Conservation (phyloP, 2,888 invertebrate genomes). For the Leistus spinibarbis region DNA sequence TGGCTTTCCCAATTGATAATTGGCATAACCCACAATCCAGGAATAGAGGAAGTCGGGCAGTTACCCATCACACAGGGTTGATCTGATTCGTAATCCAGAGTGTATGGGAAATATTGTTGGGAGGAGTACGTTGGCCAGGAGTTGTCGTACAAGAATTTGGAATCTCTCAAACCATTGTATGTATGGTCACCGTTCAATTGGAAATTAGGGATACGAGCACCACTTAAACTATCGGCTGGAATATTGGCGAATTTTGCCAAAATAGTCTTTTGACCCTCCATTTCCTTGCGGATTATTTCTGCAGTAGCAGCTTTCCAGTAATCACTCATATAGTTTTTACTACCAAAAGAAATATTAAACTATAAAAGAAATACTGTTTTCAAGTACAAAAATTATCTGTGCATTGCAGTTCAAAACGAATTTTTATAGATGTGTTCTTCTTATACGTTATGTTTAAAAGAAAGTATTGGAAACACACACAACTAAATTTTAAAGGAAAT, state of each 20-base stretch:
- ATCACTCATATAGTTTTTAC: constrained; percentile 43
- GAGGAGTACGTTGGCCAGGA: constrained; percentile 63
- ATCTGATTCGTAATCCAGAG: constrained; percentile 64
- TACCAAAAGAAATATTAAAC: not conserved
- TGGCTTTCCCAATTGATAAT: constrained; percentile 64
- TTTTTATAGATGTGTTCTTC: too few species aligned
- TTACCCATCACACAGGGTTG: constrained; percentile 62
- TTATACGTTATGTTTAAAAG: too few species aligned
- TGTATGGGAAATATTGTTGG: constrained; percentile 71
- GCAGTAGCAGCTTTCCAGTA: constrained; percentile 52
- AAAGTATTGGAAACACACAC: too few species aligned
- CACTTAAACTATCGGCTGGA: constrained; percentile 49
- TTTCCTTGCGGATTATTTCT: constrained; percentile 50
- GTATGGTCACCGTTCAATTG: constrained; percentile 64
- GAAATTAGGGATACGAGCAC: constrained; percentile 62
- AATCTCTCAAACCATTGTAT: constrained; percentile 62
- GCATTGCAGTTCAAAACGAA: too few species aligned
- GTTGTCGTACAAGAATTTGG: constrained; percentile 65
- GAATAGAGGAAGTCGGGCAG: constrained; percentile 64
- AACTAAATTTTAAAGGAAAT: too few species aligned
- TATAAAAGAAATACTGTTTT: too few species aligned
- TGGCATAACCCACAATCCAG: constrained; percentile 71
- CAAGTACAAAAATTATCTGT: too few species aligned
- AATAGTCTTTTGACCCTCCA: constrained; percentile 52
- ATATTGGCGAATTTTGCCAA: constrained; percentile 53